A percentile compares a stretch with the other conserved stretches of the same genome.
Conservation (phyloP, 1,140 invertebrate species). For the Caenorhabditis brenneri region DNA sequence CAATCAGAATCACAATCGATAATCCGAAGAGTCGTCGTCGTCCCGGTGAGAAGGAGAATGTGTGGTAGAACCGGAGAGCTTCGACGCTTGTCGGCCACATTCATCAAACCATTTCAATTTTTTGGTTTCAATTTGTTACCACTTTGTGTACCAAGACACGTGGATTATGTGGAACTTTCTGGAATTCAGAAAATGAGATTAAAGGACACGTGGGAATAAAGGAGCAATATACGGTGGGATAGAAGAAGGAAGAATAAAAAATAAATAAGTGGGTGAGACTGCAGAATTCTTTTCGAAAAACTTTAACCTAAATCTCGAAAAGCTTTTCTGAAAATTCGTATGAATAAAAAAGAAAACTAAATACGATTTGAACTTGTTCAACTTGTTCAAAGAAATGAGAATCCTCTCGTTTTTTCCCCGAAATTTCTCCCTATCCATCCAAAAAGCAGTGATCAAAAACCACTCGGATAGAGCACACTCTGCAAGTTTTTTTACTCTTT, state of each 20-base stretch:
- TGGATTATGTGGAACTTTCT: neutral
- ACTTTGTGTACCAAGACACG: neutral
- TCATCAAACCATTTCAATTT: conserved; percentile 32
- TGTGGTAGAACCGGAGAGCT: conserved; percentile 34
- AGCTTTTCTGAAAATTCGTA: neutral
- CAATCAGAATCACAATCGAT: neutral
- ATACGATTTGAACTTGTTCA: neutral
- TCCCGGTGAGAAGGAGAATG: conserved; percentile 28
- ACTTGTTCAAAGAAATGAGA: conserved; percentile 24
- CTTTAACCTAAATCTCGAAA: too few relatives aligned
- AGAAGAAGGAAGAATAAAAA: too few relatives aligned
- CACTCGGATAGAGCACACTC: conserved; percentile 11
- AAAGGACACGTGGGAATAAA: neutral
- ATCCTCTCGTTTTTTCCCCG: neutral
- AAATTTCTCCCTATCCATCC: neutral
- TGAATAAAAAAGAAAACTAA: too few relatives aligned
- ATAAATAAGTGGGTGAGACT: too few relatives aligned
- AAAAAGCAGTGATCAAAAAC: conserved; percentile 25
- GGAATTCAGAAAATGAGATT: neutral
- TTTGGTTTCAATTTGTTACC: neutral
- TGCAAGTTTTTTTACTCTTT: too few relatives aligned
- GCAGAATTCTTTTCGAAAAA: too few relatives aligned
- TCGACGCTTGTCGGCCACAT: conserved; percentile 40
- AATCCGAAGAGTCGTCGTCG: neutral
- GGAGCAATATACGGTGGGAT: too few relatives aligned